Conservation (phyloP, 2,888 invertebrate species). For the Leistus spinibarbis region DNA sequence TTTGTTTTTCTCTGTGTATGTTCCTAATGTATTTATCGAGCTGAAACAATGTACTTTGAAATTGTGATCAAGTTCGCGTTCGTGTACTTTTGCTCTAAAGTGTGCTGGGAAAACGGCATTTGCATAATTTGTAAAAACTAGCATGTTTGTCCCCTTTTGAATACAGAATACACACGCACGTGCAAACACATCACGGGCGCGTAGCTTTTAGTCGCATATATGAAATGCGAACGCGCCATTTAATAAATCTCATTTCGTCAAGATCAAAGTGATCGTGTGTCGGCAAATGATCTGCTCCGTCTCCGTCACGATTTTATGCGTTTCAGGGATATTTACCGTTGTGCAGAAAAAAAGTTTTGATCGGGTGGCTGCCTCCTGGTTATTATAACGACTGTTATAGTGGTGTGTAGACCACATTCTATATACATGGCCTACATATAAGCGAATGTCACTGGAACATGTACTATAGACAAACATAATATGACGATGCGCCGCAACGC, state of each 20-base stretch:
- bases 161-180: neutral
- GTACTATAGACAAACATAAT: neutral
- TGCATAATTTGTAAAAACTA: too few species aligned
- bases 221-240: neutral
- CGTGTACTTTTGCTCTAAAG: too few species aligned
- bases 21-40: too few species aligned
- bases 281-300: neutral
- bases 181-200: neutral
- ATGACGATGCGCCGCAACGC: neutral
- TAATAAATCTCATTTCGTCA: constrained; percentile 8
- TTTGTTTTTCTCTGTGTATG: too few species aligned
- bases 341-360: neutral
- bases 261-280: constrained; percentile 5
- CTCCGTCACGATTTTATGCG: neutral
- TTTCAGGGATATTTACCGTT: too few species aligned
- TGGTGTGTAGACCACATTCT: neutral
- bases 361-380: neutral
- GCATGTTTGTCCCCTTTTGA: neutral
- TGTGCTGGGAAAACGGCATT: too few species aligned
- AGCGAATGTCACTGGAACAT: neutral
- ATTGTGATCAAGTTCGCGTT: too few species aligned
- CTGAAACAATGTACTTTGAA: too few species aligned
- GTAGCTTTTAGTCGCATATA: neutral
- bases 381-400: neutral
- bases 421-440: neutral